Base-by-base conservation (phyloP, 2,113 vertebrate species). In the Pseudorhombus dupliciocellatus region DNA sequence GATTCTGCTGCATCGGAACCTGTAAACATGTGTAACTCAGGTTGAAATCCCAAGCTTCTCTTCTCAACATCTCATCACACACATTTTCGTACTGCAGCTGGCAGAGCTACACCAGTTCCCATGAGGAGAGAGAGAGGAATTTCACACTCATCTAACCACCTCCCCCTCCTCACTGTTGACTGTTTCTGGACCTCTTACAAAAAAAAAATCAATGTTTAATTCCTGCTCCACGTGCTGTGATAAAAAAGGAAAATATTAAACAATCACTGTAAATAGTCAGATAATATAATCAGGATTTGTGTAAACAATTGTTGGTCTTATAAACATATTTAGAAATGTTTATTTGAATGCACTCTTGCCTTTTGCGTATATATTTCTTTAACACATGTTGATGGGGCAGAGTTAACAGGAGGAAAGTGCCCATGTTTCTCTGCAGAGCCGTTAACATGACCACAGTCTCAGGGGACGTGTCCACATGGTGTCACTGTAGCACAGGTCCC, bases 401-500 rank as follows among this genome's bases (percentile, higher is more conserved):
- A 37, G 11, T 37, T 12, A 25, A 24, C 14, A 25, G 21, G 31
- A 40, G 15, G 5, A 10, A 28, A 28, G 30, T 20, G 20, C 20
- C 16, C 4, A 26, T 56, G 57, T 64, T 48, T 15, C 14, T 66
- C 37, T 63, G 56, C 67, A 44, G 52, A 61, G 50, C 51, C 37
- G 10, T 1, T 15, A 24, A 16, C 1, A 14, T 7, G 2, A 1
- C 4, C 21, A 28, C 14, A 11, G 52, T 73, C 8, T 79, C 9
- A 48, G 46, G 20, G 46, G 18, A 21, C 46, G 3, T 10, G 8
- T 20, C 89, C 88, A 86, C 85, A 72, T 25, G 83, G 77, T 83
- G 89, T 83, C 87, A 73, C 83, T 91, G 81, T 40, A 60, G 60
- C 75, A 79, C 75, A 30, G 67, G 58, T 24, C 25, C 44, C 24